Evolutionary conservation across 1,140 invertebrate species (phyloP).

Genomic region (Lepidotrigona ventralis): DNA sequence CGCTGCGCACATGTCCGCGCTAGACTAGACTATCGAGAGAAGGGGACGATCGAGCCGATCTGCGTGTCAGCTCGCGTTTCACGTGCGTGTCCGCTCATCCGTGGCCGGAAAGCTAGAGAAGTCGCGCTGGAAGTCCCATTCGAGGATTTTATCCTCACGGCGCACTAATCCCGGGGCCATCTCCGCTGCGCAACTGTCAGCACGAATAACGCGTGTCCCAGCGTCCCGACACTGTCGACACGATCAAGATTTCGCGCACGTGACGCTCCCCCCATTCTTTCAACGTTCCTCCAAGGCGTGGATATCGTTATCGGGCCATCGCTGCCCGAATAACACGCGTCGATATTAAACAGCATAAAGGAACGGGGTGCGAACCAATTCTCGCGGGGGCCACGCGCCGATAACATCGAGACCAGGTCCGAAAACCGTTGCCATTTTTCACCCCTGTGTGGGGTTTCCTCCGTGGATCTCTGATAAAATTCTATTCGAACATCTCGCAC

Average conservation of each 20-base stretch:
- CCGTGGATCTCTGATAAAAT: neutral
- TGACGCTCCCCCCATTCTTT: constrained; percentile 25
- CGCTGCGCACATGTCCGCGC: neutral
- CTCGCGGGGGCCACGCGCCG: constrained; percentile 40
- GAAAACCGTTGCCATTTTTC: constrained; percentile 40
- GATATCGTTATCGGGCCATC: constrained; percentile 63
- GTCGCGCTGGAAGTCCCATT: constrained; percentile 35
- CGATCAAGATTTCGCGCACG: constrained; percentile 64
- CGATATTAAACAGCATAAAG: constrained; percentile 62
- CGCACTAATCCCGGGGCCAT: constrained; percentile 60
- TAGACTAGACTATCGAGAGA: neutral
- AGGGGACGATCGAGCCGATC: constrained; percentile 2
- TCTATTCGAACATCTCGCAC: too few relatives aligned
- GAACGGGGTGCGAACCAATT: constrained; percentile 61
- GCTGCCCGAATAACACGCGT: constrained; percentile 57
- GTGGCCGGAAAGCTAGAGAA: constrained; percentile 55
- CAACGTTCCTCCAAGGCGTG: constrained; percentile 26
- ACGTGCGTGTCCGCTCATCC: constrained; percentile 42
- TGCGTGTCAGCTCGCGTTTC: constrained; percentile 50
- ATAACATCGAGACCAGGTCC: constrained; percentile 52
- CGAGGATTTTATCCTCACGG: constrained; percentile 60
- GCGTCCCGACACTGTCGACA: constrained; percentile 41
- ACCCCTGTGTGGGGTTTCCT: constrained; percentile 27
- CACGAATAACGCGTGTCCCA: constrained; percentile 53
- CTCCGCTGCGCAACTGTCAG: constrained; percentile 67